Evolutionary conservation across 1,140 invertebrate species (phyloP).

Genomic region (Leptopilina clavipes): DNA sequence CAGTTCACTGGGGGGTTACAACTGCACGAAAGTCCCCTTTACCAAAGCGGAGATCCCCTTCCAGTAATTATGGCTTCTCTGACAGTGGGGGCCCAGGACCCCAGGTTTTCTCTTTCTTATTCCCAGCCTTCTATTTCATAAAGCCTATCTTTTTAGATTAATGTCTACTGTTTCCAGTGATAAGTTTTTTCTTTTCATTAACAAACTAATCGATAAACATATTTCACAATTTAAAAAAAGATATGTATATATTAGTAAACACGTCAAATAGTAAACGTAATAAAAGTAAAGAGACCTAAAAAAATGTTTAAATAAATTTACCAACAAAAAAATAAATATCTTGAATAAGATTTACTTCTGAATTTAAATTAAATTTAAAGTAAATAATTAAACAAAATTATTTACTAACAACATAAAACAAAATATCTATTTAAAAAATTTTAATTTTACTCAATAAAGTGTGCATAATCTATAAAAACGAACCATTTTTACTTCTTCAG

Average conservation of each 20-base stretch:
- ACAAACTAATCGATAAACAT: neutral
- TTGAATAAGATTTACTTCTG: too few species aligned
- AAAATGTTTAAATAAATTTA: too few species aligned
- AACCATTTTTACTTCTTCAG: too few species aligned
- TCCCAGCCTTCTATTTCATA: constrained; percentile 14
- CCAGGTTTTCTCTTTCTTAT: constrained; percentile 29
- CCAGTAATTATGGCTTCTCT: constrained; percentile 33
- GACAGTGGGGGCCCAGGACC: constrained; percentile 30
- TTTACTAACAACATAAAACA: too few species aligned
- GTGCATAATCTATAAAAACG: too few species aligned
- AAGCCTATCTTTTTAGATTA: neutral
- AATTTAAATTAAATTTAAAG: too few species aligned
- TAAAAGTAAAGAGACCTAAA: too few species aligned
- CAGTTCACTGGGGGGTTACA: constrained; percentile 29
- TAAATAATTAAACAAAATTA: too few species aligned
- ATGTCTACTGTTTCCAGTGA: neutral
- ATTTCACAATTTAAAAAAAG: neutral
- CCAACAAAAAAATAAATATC: too few species aligned
- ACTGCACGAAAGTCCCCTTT: constrained; percentile 27
- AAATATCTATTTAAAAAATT: too few species aligned
- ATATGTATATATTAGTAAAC: neutral
- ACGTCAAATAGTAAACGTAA: too few species aligned
- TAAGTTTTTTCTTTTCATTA: constrained; percentile 14
- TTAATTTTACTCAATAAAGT: too few species aligned
- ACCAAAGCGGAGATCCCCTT: constrained; percentile 28